Conservation (phyloP, 2,888 invertebrate species). For the Hoplodrina blanda region DNA sequence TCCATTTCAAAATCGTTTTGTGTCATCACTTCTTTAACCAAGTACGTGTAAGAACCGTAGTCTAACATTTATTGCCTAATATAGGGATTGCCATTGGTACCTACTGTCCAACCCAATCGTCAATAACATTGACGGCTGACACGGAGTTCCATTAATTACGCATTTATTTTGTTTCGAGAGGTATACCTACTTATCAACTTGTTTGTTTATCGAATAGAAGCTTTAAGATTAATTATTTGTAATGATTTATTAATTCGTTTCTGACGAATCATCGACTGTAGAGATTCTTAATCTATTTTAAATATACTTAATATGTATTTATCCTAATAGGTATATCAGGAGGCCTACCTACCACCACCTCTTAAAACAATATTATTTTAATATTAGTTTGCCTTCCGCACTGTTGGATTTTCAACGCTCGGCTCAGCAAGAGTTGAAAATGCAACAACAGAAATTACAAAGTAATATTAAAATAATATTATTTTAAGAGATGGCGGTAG, state of each 20-base stretch:
- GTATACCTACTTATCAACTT: not conserved
- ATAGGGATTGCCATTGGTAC: conserved; percentile 30
- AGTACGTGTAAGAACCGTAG: not conserved
- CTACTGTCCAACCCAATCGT: not conserved
- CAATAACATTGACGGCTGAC: conserved; percentile 14
- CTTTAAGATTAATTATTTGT: conserved; percentile 19
- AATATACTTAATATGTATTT: not conserved
- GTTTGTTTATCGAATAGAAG: conserved; percentile 33
- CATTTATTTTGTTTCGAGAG: conserved; percentile 40
- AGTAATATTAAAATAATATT: too few species aligned
- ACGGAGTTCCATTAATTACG: conserved; percentile 35
- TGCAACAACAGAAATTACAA: too few species aligned
- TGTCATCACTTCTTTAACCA: conserved; percentile 16
- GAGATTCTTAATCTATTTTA: too few species aligned
- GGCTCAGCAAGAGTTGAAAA: too few species aligned
- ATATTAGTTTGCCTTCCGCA: too few species aligned
- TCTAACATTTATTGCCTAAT: conserved; percentile 32
- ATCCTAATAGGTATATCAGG: too few species aligned
- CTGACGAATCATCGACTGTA: not conserved
- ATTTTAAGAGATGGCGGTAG: too few species aligned
- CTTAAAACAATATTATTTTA: too few species aligned
- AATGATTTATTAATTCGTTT: conserved; percentile 27
- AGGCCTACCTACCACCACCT: too few species aligned
- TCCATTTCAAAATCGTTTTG: conserved; percentile 39
- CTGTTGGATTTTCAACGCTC: too few species aligned